phyloP scores from a whole-genome alignment of 1,140 invertebrate species.

The Drosophila repletoides region DNA sequence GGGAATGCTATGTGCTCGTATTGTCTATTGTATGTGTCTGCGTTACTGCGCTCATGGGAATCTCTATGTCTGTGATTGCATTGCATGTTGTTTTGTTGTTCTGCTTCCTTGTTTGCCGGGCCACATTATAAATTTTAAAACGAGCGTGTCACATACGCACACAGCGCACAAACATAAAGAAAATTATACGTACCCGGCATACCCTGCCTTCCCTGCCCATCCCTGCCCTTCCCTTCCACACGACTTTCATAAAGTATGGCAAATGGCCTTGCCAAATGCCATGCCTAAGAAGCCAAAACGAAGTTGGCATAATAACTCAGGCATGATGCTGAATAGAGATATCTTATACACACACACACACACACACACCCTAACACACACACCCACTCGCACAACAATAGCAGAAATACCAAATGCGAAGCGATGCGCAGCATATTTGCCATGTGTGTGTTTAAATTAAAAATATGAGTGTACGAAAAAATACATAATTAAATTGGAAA shows the following conservation, averaged over 20 bases:
- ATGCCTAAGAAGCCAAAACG: slow-evolving; percentile 74
- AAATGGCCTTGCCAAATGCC: slow-evolving; percentile 77
- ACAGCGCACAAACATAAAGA: slow-evolving; percentile 57
- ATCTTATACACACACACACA: slow-evolving; percentile 28
- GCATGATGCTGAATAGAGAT: slow-evolving; percentile 63
- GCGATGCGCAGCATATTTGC: slow-evolving; percentile 32
- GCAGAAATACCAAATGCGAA: slow-evolving; percentile 16
- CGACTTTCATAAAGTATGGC: slow-evolving; percentile 52
- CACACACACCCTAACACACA: slow-evolving; percentile 2
- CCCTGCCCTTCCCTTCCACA: background rate
- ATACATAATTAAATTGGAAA: background rate
- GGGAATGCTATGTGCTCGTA: too few relatives aligned
- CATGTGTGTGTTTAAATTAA: slow-evolving; percentile 30
- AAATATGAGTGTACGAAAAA: slow-evolving; percentile 12
- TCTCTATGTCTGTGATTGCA: slow-evolving; percentile 78
- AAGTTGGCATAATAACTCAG: slow-evolving; percentile 75
- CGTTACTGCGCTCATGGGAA: slow-evolving; percentile 54
- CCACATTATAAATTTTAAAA: slow-evolving; percentile 80
- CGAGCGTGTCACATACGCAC: slow-evolving; percentile 50
- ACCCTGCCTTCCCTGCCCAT: background rate
- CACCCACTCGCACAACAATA: slow-evolving; percentile 2
- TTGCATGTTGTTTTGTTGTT: slow-evolving; percentile 61
- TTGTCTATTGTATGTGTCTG: slow-evolving; percentile 25
- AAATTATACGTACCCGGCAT: slow-evolving; percentile 64
- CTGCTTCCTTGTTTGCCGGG: slow-evolving; percentile 43